These are phyloP conservation scores for Arion vulgaris DNA, from an alignment of 1,140 invertebrate genomes.

Conservation along the genomic window DNA sequence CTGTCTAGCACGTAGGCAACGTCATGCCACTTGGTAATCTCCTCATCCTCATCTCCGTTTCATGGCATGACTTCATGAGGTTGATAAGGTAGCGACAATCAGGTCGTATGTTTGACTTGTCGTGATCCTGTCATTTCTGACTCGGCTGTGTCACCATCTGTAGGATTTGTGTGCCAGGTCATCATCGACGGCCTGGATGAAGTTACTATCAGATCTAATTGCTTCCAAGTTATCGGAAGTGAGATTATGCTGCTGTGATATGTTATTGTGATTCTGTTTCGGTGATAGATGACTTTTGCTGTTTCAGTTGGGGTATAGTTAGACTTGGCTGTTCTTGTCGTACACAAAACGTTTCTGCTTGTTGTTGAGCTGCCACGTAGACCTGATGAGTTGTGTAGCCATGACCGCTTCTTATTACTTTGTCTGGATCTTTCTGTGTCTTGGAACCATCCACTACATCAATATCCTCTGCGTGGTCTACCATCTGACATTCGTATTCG, in stretches of 20 bases:
- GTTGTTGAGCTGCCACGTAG: not conserved
- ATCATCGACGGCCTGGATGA: not conserved
- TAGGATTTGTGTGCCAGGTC: too few species aligned
- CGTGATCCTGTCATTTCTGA: not conserved
- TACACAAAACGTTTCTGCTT: not conserved
- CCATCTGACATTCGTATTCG: not conserved
- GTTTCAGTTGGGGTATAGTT: not conserved
- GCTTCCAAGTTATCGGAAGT: not conserved
- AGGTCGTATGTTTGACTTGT: constrained; percentile 12
- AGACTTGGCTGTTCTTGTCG: not conserved
- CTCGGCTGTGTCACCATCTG: too few species aligned
- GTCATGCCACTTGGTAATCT: constrained; percentile 74
- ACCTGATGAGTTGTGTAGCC: not conserved
- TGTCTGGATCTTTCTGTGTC: not conserved
- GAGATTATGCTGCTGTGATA: not conserved
- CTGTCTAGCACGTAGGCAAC: constrained; percentile 76
- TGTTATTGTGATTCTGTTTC: not conserved
- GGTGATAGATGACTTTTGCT: not conserved
- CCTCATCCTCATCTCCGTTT: constrained; percentile 55
- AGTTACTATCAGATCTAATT: not conserved
- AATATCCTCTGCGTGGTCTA: not conserved
- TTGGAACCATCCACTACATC: not conserved
- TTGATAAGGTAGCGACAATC: constrained; percentile 53
- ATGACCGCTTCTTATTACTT: not conserved
- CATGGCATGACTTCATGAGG: constrained; percentile 52